These are phyloP conservation scores for Ips typographus DNA, from an alignment of 1,140 invertebrate genomes.

Conservation along the genomic window DNA sequence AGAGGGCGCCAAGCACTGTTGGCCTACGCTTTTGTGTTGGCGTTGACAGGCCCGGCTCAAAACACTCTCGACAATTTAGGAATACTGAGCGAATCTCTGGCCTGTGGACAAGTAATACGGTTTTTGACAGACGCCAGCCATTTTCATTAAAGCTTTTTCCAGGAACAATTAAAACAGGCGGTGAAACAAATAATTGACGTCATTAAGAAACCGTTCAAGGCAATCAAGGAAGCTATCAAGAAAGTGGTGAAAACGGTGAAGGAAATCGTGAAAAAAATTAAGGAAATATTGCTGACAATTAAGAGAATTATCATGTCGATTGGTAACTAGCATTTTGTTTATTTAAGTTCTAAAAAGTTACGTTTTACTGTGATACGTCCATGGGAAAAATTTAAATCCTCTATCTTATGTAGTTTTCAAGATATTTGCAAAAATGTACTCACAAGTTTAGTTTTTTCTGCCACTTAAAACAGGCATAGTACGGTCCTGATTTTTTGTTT, in stretches of 20 bases:
- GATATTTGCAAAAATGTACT: no score
- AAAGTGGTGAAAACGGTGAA: conserved; percentile 61
- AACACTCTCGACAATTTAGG: conserved; percentile 77
- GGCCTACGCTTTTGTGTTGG: conserved; percentile 76
- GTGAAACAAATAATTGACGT: conserved; percentile 63
- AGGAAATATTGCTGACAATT: conserved; percentile 60
- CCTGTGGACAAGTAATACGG: conserved; percentile 69
- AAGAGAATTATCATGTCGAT: conserved; percentile 62
- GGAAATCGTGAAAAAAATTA: conserved; percentile 59
- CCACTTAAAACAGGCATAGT: no score
- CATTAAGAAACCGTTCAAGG: conserved; percentile 64
- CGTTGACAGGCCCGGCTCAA: conserved; percentile 72
- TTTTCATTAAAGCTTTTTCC: conserved; percentile 15
- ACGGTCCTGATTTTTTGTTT: no score
- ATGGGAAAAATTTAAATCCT: no score
- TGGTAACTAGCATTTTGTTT: no score
- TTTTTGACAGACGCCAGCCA: neutral
- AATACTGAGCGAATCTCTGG: conserved; percentile 71
- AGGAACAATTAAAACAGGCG: conserved; percentile 67
- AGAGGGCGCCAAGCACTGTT: conserved; percentile 76
- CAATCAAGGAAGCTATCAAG: conserved; percentile 64
- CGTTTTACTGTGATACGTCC: no score
- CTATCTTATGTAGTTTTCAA: no score
- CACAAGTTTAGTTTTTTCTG: no score
- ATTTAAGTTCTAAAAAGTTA: no score